Evolutionary conservation across 2,888 invertebrate genomes (phyloP), one percentile per base, ranked within the genome.

Genomic region (Trachelus iudaicus): DNA sequence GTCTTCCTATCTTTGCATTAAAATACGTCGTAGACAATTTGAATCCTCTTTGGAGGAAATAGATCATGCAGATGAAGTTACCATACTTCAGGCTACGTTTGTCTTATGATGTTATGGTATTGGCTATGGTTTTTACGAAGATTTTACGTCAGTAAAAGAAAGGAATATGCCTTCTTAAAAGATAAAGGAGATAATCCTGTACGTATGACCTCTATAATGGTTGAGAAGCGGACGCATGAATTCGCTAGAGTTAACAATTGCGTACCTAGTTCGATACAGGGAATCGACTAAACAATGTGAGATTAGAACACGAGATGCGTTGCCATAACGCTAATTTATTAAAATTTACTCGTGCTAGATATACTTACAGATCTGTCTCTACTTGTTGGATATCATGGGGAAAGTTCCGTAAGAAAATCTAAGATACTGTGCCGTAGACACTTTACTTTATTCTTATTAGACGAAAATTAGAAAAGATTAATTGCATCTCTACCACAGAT

Each of bases 121-220:
- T 73, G 4, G 73, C 69, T 73, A 35, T 68, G 69, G 69, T 77
- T 77, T 77, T 77, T 77, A 78, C 69, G 56, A 76, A 78, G 30
- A 69, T 75, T 78, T 75, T 73, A 78, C 73, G n/a, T 73, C 33
- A 75, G 69, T 71, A 31, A 71, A 31, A 13, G 13, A 71, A 31
- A n/a, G 23, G 23, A 56, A 30, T 75, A 37, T 31, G 71, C 75
- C 69, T 78, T 78, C 37, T 33, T 31, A 71, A 71, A 30, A 71
- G 71, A 56, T 56, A 56, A 56, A 56, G 23, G 23, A 23, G 56
- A 23, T 56, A 56, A 56, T 23, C 23, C 23, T 56, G 23, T 56
- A 56, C 15, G 23, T 56, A 56, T 56, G 56, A 56, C 0, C 23
- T 56, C 2, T 56, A 56, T 2, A 56, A 56, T 23, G 56, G 9